Percentiles rank a stretch among this genome's conserved stretches.
phyloP scores from a whole-genome alignment of 2,113 vertebrate genomes.

The Eretmochelys imbricata region DNA sequence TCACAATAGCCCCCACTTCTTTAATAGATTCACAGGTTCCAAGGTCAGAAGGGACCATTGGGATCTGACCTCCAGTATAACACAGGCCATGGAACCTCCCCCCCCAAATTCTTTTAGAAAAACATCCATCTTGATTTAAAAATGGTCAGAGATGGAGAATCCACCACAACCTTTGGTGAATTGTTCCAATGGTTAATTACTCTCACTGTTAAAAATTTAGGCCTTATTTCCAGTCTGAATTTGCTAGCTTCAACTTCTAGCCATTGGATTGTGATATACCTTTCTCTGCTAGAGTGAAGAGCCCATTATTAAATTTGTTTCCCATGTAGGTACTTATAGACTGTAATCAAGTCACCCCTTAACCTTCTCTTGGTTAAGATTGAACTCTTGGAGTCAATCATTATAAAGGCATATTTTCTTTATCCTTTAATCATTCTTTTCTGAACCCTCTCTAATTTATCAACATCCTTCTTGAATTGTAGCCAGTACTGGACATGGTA shows the following conservation, averaged over 20 bases:
- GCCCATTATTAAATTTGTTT: background rate
- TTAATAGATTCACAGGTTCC: background rate
- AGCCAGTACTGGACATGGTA: background rate
- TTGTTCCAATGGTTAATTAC: background rate
- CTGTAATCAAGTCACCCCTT: background rate
- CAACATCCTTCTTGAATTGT: background rate
- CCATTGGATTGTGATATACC: background rate
- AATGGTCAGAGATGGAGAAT: background rate
- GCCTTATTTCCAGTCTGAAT: background rate
- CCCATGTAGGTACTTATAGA: background rate
- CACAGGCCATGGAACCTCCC: background rate
- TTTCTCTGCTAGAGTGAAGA: background rate
- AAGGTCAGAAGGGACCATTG: background rate
- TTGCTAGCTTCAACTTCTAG: background rate
- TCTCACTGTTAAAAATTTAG: background rate
- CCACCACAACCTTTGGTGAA: background rate
- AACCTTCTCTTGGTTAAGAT: background rate
- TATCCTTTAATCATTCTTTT: background rate
- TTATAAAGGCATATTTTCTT: background rate
- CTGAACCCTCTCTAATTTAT: background rate
- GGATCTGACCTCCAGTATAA: background rate
- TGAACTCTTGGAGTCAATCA: background rate
- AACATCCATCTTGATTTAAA: background rate
- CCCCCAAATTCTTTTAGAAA: background rate
- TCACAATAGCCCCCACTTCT: background rate